Evolutionary conservation across 2,797 vertebrate species (phyloP).

Genomic region (Harpagifer antarcticus): DNA sequence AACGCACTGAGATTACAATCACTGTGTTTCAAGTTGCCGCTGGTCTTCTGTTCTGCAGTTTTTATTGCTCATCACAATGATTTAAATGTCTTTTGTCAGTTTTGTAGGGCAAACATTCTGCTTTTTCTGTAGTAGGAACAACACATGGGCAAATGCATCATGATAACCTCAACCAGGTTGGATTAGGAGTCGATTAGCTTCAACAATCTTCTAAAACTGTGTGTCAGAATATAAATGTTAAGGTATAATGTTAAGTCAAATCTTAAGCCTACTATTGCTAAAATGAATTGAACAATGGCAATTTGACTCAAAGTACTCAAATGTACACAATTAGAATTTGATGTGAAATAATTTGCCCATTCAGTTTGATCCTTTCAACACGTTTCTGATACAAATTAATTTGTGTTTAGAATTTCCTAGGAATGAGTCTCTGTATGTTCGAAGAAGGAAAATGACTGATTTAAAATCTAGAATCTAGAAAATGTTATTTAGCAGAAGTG

Average conservation of each 20-base stretch:
- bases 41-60: not conserved
- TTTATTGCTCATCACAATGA: not conserved
- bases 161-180: not conserved
- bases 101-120: too few relatives aligned
- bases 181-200: not conserved
- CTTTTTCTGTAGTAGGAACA: not conserved
- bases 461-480: not conserved
- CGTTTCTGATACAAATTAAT: not conserved
- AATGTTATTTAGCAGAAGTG: too few relatives aligned
- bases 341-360: too few relatives aligned
- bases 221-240: not conserved
- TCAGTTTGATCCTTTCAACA: not conserved
- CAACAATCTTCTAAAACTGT: not conserved
- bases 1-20: not conserved
- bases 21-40: not conserved
- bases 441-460: not conserved
- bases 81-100: not conserved
- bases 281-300: too few relatives aligned
- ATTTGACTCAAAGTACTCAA: too few relatives aligned
- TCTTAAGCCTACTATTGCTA: not conserved
- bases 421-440: not conserved
- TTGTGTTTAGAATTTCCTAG: not conserved
- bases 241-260: not conserved
- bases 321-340: too few relatives aligned
- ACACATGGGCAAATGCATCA: not conserved